Evolutionary conservation across 1,140 invertebrate genomes (phyloP).

Genomic region (Protaetia brevitarsis): DNA sequence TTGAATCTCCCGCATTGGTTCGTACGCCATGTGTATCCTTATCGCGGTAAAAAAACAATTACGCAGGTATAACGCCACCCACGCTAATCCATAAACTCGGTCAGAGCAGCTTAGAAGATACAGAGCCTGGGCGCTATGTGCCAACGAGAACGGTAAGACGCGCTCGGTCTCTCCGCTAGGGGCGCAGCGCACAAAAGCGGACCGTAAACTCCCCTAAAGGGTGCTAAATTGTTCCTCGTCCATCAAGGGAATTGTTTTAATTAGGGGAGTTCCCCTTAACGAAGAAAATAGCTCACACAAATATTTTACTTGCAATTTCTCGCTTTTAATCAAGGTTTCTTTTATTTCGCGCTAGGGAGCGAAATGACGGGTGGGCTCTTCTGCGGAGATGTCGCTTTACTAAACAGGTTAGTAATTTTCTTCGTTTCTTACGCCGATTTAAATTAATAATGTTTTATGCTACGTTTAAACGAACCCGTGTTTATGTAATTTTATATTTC

Average conservation of each 20-base stretch:
- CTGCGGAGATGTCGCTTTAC: background rate
- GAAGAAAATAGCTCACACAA: background rate
- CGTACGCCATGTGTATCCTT: too few relatives aligned
- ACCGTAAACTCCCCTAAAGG: background rate
- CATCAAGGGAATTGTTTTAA: conserved; percentile 5
- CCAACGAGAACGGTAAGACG: too few relatives aligned
- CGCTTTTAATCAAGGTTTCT: conserved; percentile 5
- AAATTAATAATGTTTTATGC: background rate
- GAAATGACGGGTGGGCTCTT: background rate
- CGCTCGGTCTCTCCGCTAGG: too few relatives aligned
- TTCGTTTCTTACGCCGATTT: background rate
- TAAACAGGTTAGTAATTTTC: too few relatives aligned
- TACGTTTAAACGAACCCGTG: background rate
- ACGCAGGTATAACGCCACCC: too few relatives aligned
- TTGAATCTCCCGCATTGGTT: too few relatives aligned
- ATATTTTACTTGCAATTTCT: conserved; percentile 16
- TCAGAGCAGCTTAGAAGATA: too few relatives aligned
- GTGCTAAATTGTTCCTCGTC: conserved; percentile 1
- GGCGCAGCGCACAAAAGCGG: background rate
- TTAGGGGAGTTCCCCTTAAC: background rate
- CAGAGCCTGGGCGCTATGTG: too few relatives aligned
- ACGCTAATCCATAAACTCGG: too few relatives aligned
- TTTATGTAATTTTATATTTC: too few relatives aligned
- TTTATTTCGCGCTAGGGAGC: background rate
- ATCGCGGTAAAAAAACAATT: too few relatives aligned